Percentiles rank a stretch among this genome's conserved stretches.
Evolutionary conservation across 2,797 vertebrate genomes (phyloP).

Genomic region (Pipistrellus kuhlii): DNA sequence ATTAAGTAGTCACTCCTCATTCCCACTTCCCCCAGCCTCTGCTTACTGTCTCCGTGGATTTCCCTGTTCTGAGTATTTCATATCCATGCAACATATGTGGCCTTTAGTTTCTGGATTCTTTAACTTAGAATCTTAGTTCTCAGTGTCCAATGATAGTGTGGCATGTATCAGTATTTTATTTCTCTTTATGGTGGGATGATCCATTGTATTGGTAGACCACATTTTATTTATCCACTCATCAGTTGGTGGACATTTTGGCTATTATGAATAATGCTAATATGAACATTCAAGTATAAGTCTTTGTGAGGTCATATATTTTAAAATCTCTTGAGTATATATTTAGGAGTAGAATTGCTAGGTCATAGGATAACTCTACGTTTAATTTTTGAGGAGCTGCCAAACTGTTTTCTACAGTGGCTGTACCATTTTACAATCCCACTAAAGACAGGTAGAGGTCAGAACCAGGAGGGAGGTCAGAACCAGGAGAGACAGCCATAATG

Average conservation of each 20-base stretch:
- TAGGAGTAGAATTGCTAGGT: not conserved
- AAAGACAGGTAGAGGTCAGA: too few relatives aligned
- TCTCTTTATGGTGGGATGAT: not conserved
- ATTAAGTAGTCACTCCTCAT: not conserved
- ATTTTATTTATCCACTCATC: conserved; percentile 22
- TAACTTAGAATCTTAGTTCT: conserved; percentile 25
- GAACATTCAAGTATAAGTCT: not conserved
- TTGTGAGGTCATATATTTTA: not conserved
- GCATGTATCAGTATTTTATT: not conserved
- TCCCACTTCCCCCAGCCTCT: fast-evolving
- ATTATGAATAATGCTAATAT: not conserved
- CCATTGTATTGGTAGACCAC: not conserved
- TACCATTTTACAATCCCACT: not conserved
- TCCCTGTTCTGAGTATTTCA: conserved; percentile 7
- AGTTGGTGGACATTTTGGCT: not conserved
- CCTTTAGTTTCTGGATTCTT: conserved; percentile 13
- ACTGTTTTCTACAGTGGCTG: not conserved
- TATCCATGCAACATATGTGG: not conserved
- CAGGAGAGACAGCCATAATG: too few relatives aligned
- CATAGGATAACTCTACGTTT: not conserved
- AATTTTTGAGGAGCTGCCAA: not conserved
- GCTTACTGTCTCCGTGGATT: not conserved
- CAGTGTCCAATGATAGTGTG: not conserved
- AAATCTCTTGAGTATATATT: not conserved
- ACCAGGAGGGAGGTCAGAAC: too few relatives aligned